Conservation (phyloP, 2,113 vertebrate species). For the Pterocles gutturalis region DNA sequence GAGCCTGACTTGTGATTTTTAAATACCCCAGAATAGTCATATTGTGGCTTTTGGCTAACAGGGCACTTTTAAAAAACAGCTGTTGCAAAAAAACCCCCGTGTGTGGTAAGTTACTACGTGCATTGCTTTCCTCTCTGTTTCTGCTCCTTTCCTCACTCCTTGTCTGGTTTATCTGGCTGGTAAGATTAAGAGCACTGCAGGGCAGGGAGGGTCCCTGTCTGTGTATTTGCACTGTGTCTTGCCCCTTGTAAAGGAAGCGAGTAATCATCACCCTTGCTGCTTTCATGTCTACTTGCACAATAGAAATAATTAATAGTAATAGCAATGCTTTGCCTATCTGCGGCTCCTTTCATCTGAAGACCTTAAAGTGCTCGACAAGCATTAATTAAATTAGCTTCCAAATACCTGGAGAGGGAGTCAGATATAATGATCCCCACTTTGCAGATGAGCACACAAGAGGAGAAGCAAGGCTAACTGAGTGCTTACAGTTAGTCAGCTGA, state of each 20-base stretch:
- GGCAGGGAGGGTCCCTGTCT: conserved; percentile 50
- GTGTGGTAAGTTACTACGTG: background rate
- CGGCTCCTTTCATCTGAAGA: conserved; percentile 56
- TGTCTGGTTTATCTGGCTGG: conserved; percentile 21
- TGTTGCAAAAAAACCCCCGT: background rate
- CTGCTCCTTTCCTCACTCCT: background rate
- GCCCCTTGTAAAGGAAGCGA: conserved; percentile 59
- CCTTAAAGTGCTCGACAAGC: conserved; percentile 61
- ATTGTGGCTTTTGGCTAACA: background rate
- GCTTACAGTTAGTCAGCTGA: conserved; percentile 68
- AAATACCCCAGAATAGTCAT: background rate
- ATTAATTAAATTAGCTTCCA: conserved; percentile 61
- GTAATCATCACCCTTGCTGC: conserved; percentile 52
- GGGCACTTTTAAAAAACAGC: background rate
- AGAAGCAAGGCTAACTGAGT: conserved; percentile 34
- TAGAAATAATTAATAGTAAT: conserved; percentile 64
- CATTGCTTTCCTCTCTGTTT: background rate
- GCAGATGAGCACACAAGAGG: conserved; percentile 16
- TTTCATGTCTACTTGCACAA: conserved; percentile 71
- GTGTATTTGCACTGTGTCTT: conserved; percentile 32
- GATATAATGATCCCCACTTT: conserved; percentile 45
- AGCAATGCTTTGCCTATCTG: conserved; percentile 67
- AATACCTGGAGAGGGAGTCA: conserved; percentile 54
- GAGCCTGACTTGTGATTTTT: background rate
- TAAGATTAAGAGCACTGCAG: conserved; percentile 42